A percentile compares a stretch with the other conserved stretches of the same genome.
phyloP scores from a whole-genome alignment of 2,797 vertebrate genomes.

The Steatocranus sp. region DNA sequence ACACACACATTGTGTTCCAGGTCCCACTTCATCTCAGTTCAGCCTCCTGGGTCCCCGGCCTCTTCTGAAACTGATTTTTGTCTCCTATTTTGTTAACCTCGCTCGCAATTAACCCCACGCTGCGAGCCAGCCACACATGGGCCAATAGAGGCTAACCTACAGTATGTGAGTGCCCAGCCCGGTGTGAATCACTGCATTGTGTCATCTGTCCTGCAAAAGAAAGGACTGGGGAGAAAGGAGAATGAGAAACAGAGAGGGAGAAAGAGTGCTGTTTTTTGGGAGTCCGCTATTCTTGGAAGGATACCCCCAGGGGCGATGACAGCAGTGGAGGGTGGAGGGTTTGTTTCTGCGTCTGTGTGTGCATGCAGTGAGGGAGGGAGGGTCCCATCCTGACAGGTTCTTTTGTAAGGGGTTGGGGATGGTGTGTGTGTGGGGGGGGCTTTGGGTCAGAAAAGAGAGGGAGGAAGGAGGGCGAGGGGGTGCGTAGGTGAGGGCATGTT shows the following conservation, averaged over 20 bases:
- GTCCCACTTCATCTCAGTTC: constrained; percentile 33
- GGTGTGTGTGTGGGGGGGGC: not conserved
- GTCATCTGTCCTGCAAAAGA: constrained; percentile 65
- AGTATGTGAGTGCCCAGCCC: constrained; percentile 47
- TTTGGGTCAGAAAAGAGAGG: not conserved
- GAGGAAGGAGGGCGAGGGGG: not conserved
- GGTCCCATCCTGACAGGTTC: constrained; percentile 57
- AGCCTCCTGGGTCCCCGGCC: constrained; percentile 39
- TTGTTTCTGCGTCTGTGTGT: constrained; percentile 33
- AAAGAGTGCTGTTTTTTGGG: constrained; percentile 47
- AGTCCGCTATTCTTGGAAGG: constrained; percentile 53
- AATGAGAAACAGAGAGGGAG: constrained; percentile 38
- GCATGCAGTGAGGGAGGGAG: not conserved
- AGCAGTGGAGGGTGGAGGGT: constrained; percentile 44
- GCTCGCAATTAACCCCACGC: constrained; percentile 76
- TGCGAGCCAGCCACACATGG: constrained; percentile 57
- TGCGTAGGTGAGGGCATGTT: constrained; percentile 47
- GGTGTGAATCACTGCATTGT: constrained; percentile 70
- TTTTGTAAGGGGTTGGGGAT: constrained; percentile 26
- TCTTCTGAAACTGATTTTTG: constrained; percentile 73
- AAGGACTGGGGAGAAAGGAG: constrained; percentile 20
- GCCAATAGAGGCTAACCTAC: constrained; percentile 41
- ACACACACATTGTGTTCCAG: not conserved
- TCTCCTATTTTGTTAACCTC: constrained; percentile 79
- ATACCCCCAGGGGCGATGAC: constrained; percentile 51